Conservation (phyloP, 2,797 vertebrate genomes). For the Mustela erminea region DNA sequence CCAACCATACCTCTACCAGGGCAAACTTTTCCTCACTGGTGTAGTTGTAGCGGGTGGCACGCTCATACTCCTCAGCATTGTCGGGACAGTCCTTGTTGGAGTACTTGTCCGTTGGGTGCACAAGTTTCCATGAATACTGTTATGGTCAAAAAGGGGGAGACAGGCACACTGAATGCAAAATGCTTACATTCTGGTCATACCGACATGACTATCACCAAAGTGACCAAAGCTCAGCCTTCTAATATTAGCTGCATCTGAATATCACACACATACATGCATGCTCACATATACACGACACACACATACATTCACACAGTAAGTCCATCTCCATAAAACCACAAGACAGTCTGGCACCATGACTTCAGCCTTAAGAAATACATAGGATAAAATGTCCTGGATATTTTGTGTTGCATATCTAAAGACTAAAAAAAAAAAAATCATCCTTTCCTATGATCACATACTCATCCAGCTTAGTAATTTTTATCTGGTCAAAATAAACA, state of each 20-base stretch:
- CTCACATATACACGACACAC: background rate
- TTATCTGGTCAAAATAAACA: conserved; percentile 11
- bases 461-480: background rate
- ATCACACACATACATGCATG: background rate
- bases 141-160: background rate
- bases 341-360: background rate
- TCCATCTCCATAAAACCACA: background rate
- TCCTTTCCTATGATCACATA: background rate
- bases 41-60: conserved; percentile 99
- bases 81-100: conserved; percentile 99
- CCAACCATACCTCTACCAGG: conserved; percentile 94
- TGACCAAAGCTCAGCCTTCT: background rate
- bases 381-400: background rate
- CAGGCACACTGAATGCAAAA: background rate
- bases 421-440: background rate
- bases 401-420: background rate
- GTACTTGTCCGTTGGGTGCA: conserved; percentile 99
- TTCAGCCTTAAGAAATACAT: background rate
- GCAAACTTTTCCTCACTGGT: conserved; percentile 99
- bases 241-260: background rate
- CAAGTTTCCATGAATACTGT: conserved; percentile 99
- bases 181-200: background rate
- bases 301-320: background rate
- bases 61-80: conserved; percentile 98
- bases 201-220: no score